Base-by-base conservation (phyloP, 2,797 vertebrate species). In the Capromys pilorides region DNA sequence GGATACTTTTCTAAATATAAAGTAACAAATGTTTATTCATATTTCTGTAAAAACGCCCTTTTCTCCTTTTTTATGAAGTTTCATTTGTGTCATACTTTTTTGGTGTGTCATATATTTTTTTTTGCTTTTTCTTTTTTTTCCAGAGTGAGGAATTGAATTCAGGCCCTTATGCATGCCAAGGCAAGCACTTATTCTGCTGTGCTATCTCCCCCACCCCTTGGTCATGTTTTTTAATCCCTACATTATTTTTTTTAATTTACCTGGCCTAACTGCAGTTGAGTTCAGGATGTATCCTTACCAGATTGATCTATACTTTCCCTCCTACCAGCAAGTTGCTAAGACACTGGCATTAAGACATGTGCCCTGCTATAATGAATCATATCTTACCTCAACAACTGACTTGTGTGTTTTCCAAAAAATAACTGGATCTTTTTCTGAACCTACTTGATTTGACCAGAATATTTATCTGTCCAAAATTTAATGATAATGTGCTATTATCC, bases 1-100 rank as follows among this genome's bases (percentile, higher is more conserved):
- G 86, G 64, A 75, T 89, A 92, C 26, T 21, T 41, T 95, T 82
- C 85, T 62, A 96, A 96, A 92, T 88, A 80, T 54, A 91, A 95
- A 89, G 49, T 94, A 85, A 91, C 10, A 67, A 79, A 91, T 77
- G 61, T 91, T 94, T 91, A 45, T 90, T 31, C 64, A 81, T 92
- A 57, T 90, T 95, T 95, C 59, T 84, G 79, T 83, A 66, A 96
- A 93, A 54, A 36, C 83, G 51, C 86, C 45, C 22, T 0, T 84
- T 94, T 79, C 12, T 85, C 28, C 59, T 90, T 93, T 94, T 4
- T 33, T 26, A 18, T n/a, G 85, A 51, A 67, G 1, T 39, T 82
- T 64, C 7, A 45, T 45, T 4, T 45, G 45, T 45, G 45, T 45
- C 4, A 45, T 45, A 45, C 8, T 45, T 45, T 8, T 45, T 45